Conservation (phyloP, 2,113 vertebrate species). For the Paracanthobrama guichenoti region DNA sequence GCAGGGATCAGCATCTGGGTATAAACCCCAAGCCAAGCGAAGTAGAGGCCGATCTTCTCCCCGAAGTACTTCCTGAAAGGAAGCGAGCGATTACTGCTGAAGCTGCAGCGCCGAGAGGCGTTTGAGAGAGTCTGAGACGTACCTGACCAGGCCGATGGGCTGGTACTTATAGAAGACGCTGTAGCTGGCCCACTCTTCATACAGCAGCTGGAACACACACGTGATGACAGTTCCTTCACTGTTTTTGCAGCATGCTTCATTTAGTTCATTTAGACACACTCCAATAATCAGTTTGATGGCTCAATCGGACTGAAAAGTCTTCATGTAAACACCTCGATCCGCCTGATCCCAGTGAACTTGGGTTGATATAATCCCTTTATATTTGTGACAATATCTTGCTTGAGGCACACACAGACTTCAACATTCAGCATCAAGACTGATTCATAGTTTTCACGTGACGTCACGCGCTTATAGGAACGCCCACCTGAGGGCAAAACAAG, state of each 20-base stretch:
- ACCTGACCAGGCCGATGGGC: conserved; percentile 93
- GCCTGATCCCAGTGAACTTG: too few species aligned
- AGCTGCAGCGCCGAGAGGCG: not conserved
- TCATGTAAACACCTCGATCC: not conserved
- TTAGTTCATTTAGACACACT: too few species aligned
- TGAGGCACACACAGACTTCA: too few species aligned
- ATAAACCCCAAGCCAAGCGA: conserved; percentile 97
- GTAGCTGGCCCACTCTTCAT: conserved; percentile 96
- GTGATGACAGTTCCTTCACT: too few species aligned
- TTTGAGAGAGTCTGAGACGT: conserved; percentile 52
- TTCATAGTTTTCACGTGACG: too few species aligned
- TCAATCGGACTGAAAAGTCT: not conserved
- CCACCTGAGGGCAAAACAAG: too few species aligned
- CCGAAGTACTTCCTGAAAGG: conserved; percentile 92
- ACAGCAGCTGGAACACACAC: conserved; percentile 82
- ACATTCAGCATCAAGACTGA: too few species aligned
- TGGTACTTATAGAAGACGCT: conserved; percentile 97
- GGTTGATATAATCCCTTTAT: too few species aligned
- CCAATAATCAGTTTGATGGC: not conserved
- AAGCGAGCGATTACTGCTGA: not conserved
- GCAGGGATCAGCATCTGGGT: conserved; percentile 98
- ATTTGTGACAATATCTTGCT: too few species aligned
- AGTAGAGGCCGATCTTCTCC: conserved; percentile 97
- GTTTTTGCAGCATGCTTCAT: too few species aligned
- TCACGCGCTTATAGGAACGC: too few species aligned